Evolutionary conservation across 1,140 invertebrate genomes (phyloP), one percentile per base, ranked within the genome.

Genomic region (Drosophila kikkawai): DNA sequence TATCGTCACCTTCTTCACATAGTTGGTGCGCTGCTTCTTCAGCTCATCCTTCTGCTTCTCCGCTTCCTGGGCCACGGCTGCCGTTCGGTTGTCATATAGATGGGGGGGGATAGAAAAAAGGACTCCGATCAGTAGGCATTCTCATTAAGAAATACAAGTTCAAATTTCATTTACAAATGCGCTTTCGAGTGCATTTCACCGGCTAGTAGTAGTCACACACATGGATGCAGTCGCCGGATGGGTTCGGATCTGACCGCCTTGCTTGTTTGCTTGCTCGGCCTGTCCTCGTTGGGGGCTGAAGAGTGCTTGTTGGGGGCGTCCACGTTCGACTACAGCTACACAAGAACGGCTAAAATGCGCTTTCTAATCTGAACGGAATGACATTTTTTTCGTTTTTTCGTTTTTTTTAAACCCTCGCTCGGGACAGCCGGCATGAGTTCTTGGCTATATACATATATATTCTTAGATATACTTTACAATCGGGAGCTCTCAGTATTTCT

Each of bases 11-110:
- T 96, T 96, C 84, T 95, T 95, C 17, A 96, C 94, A 91, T 97
- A 97, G 82, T 96, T 96, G 80, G 96, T 95, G 12, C 96, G 95
- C 83, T 97, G 96, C 75, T 96, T 96, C 15, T 95, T 95, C 60
- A 97, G 87, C 61, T 96, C 96, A 2, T 95, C 95, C 93, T 96
- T 96, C 82, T 97, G 96, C 78, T 96, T 96, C 76, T 96, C 95
- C 82, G 96, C 94, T 93, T 97, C 96, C 79, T 96, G 95, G 78
- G 96, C 96, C 80, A 97, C 95, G 48, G 96, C 96, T 95, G 94
- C n/a, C 32, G 75, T 42, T 9, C 42, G 15, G 47, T 29, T 6
- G 47, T 29, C 55, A 69, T 47, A 61, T 65, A 47, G 70, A 48
- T 44, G 57, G 8, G 50, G 42, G 42, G 44, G 61, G 80, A 75